phyloP scores from a whole-genome alignment of 2,888 invertebrate genomes.

The Macropis europaea region DNA sequence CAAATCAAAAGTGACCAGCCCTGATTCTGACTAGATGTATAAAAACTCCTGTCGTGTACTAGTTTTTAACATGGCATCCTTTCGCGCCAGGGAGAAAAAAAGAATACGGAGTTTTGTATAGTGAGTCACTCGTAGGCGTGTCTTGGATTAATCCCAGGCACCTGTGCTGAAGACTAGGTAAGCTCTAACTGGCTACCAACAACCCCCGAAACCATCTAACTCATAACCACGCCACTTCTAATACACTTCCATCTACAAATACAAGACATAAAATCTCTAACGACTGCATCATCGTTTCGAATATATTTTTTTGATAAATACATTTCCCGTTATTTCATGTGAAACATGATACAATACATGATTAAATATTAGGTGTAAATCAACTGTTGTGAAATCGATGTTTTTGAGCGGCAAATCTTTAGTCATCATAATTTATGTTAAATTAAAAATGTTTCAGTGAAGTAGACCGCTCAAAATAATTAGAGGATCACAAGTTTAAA shows the following conservation, averaged over 20 bases:
- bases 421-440: too few relatives aligned
- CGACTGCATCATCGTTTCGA: not conserved
- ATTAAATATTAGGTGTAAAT: too few relatives aligned
- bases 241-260: not conserved
- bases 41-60: constrained; percentile 8
- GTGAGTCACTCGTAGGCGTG: constrained; percentile 64
- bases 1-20: too few relatives aligned
- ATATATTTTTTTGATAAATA: not conserved
- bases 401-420: too few relatives aligned
- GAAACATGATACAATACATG: not conserved
- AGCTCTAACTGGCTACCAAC: constrained; percentile 10
- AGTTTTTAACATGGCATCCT: constrained; percentile 33
- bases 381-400: too few relatives aligned
- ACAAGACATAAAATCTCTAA: not conserved
- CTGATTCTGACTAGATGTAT: not conserved
- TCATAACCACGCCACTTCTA: not conserved
- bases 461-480: too few relatives aligned
- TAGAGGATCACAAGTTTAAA: too few relatives aligned
- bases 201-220: constrained; percentile 27
- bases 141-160: constrained; percentile 54
- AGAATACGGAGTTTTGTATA: constrained; percentile 37
- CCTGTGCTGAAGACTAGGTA: constrained; percentile 51
- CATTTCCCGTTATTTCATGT: too few relatives aligned
- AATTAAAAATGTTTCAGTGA: too few relatives aligned
- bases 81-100: constrained; percentile 31